These are phyloP conservation scores for Eudasyphora cyanicolor DNA, from an alignment of 2,888 invertebrate species.

Conservation along the genomic window DNA sequence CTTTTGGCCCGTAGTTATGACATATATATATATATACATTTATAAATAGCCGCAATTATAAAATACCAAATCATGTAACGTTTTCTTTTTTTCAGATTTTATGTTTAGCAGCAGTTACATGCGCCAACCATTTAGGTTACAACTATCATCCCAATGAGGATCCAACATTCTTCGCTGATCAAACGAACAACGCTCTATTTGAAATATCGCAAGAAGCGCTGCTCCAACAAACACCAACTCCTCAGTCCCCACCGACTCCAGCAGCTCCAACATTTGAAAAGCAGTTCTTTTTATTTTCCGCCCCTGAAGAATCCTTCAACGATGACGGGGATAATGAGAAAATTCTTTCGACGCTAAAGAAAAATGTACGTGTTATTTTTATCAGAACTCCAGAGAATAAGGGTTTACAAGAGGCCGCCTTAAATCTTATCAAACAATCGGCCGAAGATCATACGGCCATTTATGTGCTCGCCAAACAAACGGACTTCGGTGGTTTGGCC, in stretches of 20 bases:
- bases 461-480: constrained; percentile 75
- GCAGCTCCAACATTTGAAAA: constrained; percentile 63
- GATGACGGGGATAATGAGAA: constrained; percentile 66
- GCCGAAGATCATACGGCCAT: constrained; percentile 74
- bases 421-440: constrained; percentile 70
- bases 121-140: constrained; percentile 72
- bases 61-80: neutral
- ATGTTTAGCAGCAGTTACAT: constrained; percentile 71
- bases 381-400: constrained; percentile 72
- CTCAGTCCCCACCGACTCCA: neutral
- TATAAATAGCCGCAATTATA: no score
- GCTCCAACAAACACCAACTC: constrained; percentile 11
- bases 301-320: constrained; percentile 72
- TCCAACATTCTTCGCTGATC: constrained; percentile 63
- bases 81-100: constrained; percentile 10
- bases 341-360: constrained; percentile 67
- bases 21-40: no score
- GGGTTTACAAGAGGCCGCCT: constrained; percentile 71
- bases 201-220: constrained; percentile 70
- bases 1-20: no score
- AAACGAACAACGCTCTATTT: constrained; percentile 63
- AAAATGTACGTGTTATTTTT: constrained; percentile 73
- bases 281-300: constrained; percentile 71
- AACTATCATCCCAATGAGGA: constrained; percentile 71
- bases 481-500: constrained; percentile 70